Conservation (phyloP, 2,113 vertebrate species). For the Ochotona princeps region DNA sequence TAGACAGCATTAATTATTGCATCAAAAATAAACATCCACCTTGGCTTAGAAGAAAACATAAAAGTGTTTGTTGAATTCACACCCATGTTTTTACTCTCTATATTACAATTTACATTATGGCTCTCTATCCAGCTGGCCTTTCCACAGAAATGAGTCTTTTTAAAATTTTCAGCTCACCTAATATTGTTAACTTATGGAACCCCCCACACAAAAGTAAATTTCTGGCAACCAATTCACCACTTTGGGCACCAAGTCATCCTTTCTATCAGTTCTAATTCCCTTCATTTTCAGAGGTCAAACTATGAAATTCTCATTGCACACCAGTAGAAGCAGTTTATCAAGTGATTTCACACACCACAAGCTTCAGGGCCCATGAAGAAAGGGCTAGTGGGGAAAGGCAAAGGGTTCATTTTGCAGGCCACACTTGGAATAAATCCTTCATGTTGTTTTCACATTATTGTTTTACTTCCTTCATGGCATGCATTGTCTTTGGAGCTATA, state of each 20-base stretch:
- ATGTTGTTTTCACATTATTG: not conserved
- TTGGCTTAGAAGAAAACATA: conserved; percentile 27
- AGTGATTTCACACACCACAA: conserved; percentile 13
- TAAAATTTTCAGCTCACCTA: not conserved
- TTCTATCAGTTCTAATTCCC: conserved; percentile 4
- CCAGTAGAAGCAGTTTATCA: not conserved
- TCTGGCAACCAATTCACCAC: not conserved
- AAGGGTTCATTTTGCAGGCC: not conserved
- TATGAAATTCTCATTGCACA: conserved; percentile 54
- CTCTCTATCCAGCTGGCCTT: not conserved
- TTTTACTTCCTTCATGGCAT: conserved; percentile 14
- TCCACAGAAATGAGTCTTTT: not conserved
- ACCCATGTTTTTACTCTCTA: not conserved
- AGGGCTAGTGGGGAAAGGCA: not conserved
- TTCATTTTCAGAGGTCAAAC: conserved; percentile 21
- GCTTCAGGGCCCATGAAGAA: not conserved
- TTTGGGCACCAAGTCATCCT: conserved; percentile 32
- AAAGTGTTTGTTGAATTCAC: not conserved
- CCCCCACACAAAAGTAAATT: not conserved
- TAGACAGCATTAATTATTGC: not conserved
- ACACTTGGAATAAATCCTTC: not conserved
- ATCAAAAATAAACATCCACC: not conserved
- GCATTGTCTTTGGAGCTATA: not conserved
- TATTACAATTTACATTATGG: not conserved
- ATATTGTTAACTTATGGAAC: not conserved